Base-by-base conservation (phyloP, 2,888 invertebrate genomes). In the Zygogramma bicolorata region DNA sequence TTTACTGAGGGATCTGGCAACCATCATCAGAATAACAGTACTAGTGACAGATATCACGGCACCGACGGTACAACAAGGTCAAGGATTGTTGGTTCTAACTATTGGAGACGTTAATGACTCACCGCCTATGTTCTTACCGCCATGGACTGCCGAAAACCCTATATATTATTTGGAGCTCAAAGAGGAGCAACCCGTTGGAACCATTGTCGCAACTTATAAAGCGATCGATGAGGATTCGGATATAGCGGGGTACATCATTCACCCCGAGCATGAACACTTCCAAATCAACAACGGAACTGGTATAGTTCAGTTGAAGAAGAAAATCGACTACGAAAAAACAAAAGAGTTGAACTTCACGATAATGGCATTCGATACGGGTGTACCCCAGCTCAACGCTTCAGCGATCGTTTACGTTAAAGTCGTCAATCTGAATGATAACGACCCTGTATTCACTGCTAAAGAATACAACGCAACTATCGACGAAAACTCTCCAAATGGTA, bases 361-460 rank as follows among this genome's bases (percentile, higher is more conserved):
- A 0, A 89, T 93, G 1, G 97, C 95, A 0, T 94, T 91, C 79
- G 98, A 98, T 86, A 93, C 94, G 0, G 97, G 97, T 1, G 92
- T 95, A 0, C 97, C 97, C 0, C 93, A 94, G 81, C 88, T 95
- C 59, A 93, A 95, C 3, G 90, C 95, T 0, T 90, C 93, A 0
- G 96, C 97, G 0, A 90, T 92, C 5, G 92, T 98, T 0, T 89
- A 90, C 5, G 94, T 97, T 0, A 91, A 91, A 60, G 89, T 98
- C 1, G 88, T 92, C 34, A 97, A 97, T 84, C 90, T 95, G 0
- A 97, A 98, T 81, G 97, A 97, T 81, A 95, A 96, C 83, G 93
- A 93, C 83, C 97, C 97, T 0, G 88, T 89, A 60, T 97, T 97
- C 85, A 89, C 89, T 0, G 89, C 91, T 73, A 87, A 90, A 60